phyloP scores from a whole-genome alignment of 2,113 vertebrate species.

The Serinus canaria region DNA sequence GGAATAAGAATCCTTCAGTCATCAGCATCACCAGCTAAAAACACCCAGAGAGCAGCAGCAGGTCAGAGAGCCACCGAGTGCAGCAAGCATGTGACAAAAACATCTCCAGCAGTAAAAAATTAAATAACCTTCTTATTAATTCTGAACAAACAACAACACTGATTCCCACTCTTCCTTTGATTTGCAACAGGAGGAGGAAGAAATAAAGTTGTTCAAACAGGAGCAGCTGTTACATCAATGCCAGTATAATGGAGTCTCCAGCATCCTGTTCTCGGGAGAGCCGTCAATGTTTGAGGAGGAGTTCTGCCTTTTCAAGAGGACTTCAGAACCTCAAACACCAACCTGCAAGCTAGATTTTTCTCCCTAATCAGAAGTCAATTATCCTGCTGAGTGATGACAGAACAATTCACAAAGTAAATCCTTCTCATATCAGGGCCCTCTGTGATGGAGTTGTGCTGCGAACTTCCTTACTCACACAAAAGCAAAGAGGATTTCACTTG shows the following conservation, averaged over 20 bases:
- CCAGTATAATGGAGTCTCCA: neutral
- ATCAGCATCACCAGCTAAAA: neutral
- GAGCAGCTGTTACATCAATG: constrained; percentile 28
- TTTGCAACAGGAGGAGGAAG: constrained; percentile 4
- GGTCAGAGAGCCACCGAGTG: neutral
- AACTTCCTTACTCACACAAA: neutral
- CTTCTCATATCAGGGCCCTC: neutral
- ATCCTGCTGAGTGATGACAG: constrained; percentile 2
- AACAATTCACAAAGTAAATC: constrained; percentile 13
- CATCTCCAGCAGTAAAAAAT: neutral
- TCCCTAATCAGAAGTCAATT: constrained; percentile 17
- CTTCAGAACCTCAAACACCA: neutral
- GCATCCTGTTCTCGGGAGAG: neutral
- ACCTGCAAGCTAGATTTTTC: neutral
- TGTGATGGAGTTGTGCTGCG: neutral
- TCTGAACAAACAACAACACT: neutral
- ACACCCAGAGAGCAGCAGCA: neutral
- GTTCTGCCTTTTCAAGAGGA: constrained; percentile 10
- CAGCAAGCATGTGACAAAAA: neutral
- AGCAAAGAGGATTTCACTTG: neutral
- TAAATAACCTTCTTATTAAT: neutral
- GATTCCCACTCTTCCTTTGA: neutral
- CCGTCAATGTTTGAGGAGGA: neutral
- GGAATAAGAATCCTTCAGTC: neutral
- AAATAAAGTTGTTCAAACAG: constrained; percentile 16